Evolutionary conservation across 2,888 invertebrate species (phyloP).

Genomic region (Xestia xanthographa): DNA sequence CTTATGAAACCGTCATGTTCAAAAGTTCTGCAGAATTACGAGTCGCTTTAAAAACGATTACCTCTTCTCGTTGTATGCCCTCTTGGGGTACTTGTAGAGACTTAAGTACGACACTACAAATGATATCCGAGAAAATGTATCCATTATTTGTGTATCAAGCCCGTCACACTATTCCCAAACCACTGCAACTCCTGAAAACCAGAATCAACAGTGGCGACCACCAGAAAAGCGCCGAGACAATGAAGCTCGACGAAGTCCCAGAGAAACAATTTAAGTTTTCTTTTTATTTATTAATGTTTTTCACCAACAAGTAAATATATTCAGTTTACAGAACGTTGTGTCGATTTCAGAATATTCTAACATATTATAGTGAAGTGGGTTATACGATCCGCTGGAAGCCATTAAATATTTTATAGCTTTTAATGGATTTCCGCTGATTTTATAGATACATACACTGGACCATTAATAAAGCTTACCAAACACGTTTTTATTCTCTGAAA

Average conservation of each 20-base stretch:
- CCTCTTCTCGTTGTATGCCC: neutral
- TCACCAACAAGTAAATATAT: neutral
- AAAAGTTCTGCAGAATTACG: neutral
- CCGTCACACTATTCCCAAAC: too few species aligned
- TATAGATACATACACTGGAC: conserved; percentile 23
- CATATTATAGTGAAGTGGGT: conserved; percentile 28
- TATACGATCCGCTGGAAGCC: conserved; percentile 34
- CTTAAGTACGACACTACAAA: neutral
- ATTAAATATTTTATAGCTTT: conserved; percentile 54
- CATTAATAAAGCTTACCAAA: conserved; percentile 42
- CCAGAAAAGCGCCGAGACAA: too few species aligned
- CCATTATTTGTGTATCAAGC: neutral
- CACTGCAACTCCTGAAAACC: too few species aligned
- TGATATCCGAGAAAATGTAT: neutral
- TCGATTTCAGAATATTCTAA: conserved; percentile 33
- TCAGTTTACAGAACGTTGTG: neutral
- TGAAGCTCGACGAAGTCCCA: too few species aligned
- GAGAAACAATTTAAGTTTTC: too few species aligned
- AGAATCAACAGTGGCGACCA: too few species aligned
- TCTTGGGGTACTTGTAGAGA: neutral
- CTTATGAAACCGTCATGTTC: neutral
- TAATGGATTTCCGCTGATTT: conserved; percentile 52
- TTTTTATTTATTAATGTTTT: too few species aligned
- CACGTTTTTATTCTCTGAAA: conserved; percentile 15
- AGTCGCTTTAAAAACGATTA: neutral